These are phyloP conservation scores for Bovichtus variegatus DNA, from an alignment of 2,797 vertebrate genomes.

Conservation along the genomic window DNA sequence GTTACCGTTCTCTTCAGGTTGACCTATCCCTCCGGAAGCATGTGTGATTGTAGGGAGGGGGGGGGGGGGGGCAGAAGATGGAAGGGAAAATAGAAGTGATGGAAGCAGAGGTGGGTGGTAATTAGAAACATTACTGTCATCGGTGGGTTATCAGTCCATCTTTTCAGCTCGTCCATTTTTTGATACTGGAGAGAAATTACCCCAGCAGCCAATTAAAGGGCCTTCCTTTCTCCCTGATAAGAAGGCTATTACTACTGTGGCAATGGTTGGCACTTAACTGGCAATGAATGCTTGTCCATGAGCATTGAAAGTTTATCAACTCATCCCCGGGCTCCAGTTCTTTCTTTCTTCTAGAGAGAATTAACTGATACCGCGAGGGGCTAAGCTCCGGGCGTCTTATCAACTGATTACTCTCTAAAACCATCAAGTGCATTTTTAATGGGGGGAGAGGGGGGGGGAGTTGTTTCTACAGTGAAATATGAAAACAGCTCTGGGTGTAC, in stretches of 20 bases:
- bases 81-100: slow-evolving; percentile 37
- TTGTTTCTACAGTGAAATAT: slow-evolving; percentile 51
- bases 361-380: slow-evolving; percentile 59
- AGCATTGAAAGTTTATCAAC: slow-evolving; percentile 69
- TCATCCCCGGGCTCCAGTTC: slow-evolving; percentile 28
- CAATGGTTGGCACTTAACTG: slow-evolving; percentile 57
- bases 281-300: slow-evolving; percentile 52
- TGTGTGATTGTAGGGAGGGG: not conserved
- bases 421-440: slow-evolving; percentile 68
- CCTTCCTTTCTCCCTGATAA: slow-evolving; percentile 64
- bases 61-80: slow-evolving; percentile 3
- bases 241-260: slow-evolving; percentile 62
- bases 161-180: slow-evolving; percentile 29
- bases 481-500: slow-evolving; percentile 51
- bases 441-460: slow-evolving; percentile 35
- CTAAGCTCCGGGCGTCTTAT: slow-evolving; percentile 63
- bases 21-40: slow-evolving; percentile 62
- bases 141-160: slow-evolving; percentile 64
- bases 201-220: slow-evolving; percentile 71
- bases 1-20: slow-evolving; percentile 59
- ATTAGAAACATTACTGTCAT: slow-evolving; percentile 71
- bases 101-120: slow-evolving; percentile 67
- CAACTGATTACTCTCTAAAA: slow-evolving; percentile 66
- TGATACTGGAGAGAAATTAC: slow-evolving; percentile 57
- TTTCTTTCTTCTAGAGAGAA: slow-evolving; percentile 55